Evolutionary conservation across 2,113 vertebrate genomes (phyloP).

Genomic region (Brachyhypopomus occidentalis): DNA sequence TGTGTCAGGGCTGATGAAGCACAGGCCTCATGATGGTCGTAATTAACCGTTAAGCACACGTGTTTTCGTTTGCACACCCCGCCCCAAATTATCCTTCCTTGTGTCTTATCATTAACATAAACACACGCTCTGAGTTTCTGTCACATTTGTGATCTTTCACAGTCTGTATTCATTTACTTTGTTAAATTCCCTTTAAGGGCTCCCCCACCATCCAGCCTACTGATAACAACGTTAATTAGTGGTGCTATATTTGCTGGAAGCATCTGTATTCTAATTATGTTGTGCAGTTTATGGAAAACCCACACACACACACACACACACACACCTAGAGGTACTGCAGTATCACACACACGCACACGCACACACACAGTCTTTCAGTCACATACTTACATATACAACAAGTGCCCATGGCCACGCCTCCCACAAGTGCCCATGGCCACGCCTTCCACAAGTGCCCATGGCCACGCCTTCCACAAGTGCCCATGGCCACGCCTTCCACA

Average conservation of each 20-base stretch:
- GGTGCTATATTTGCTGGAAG: slow-evolving; percentile 51
- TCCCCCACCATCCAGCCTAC: slow-evolving; percentile 29
- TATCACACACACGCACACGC: no score
- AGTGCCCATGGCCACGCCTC: neutral
- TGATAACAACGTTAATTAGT: slow-evolving; percentile 53
- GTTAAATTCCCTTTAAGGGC: slow-evolving; percentile 43
- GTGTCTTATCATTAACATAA: slow-evolving; percentile 13
- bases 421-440: no score
- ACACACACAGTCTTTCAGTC: no score
- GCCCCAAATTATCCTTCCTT: neutral
- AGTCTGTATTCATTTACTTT: slow-evolving; percentile 21
- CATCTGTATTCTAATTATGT: slow-evolving; percentile 55
- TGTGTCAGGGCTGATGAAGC: slow-evolving; percentile 41
- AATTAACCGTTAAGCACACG: slow-evolving; percentile 56
- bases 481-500: neutral
- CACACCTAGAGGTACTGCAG: no score
- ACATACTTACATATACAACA: no score
- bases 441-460: no score
- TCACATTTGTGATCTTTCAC: slow-evolving; percentile 3
- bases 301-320: neutral
- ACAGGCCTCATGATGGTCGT: slow-evolving; percentile 51
- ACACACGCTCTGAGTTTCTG: neutral
- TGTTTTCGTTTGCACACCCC: slow-evolving; percentile 27
- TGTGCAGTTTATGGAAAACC: slow-evolving; percentile 43
- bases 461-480: no score